Evolutionary conservation across 2,888 invertebrate genomes (phyloP).

Genomic region (Baccha elongata): DNA sequence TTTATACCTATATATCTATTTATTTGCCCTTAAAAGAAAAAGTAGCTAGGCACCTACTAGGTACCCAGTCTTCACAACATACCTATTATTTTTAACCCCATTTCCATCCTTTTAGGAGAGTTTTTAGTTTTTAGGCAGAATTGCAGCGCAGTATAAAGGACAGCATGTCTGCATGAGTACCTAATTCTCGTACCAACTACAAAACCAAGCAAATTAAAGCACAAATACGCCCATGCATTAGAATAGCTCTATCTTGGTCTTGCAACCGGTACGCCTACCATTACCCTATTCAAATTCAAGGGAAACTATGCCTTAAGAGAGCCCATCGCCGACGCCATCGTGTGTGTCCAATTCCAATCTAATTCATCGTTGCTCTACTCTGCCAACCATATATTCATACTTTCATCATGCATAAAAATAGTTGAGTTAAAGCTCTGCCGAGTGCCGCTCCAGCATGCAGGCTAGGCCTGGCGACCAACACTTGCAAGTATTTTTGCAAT

Average conservation of each 20-base stretch:
- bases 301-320: conserved; percentile 8
- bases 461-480: conserved; percentile 14
- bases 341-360: too few relatives aligned
- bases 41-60: too few relatives aligned
- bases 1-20: too few relatives aligned
- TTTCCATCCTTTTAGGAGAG: too few relatives aligned
- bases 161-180: not conserved
- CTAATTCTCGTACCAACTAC: not conserved
- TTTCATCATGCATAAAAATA: not conserved
- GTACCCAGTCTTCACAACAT: too few relatives aligned
- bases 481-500: conserved; percentile 11
- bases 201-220: conserved; percentile 40
- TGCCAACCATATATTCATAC: not conserved
- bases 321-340: not conserved
- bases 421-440: not conserved
- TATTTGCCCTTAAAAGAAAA: too few relatives aligned
- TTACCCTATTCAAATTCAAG: too few relatives aligned
- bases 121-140: too few relatives aligned
- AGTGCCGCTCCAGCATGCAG: not conserved
- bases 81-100: too few relatives aligned
- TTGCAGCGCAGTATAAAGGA: not conserved
- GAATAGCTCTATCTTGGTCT: conserved; percentile 57
- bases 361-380: too few relatives aligned
- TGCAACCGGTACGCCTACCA: conserved; percentile 28
- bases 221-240: conserved; percentile 25